These are phyloP conservation scores for Danio rerio DNA, from an alignment of 2,113 vertebrate genomes.

Conservation along the genomic window DNA sequence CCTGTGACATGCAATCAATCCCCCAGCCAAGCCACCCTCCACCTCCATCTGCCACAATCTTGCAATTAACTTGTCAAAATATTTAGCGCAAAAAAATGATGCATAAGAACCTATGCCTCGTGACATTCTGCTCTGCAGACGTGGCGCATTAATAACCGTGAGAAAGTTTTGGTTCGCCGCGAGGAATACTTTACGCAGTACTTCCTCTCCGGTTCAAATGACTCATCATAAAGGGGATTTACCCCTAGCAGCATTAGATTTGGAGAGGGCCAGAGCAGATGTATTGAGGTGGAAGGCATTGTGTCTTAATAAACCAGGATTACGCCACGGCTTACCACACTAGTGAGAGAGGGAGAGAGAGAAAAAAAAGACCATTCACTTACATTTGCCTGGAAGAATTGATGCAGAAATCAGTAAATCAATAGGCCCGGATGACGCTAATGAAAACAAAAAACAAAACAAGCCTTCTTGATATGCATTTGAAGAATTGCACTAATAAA, in stretches of 20 bases:
- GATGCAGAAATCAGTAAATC: slow-evolving; percentile 27
- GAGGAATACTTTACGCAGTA: slow-evolving; percentile 9
- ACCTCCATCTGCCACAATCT: slow-evolving; percentile 49
- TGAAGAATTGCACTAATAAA: slow-evolving; percentile 37
- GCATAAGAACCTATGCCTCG: slow-evolving; percentile 8
- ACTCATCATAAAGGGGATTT: slow-evolving; percentile 27
- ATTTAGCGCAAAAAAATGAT: slow-evolving; percentile 52
- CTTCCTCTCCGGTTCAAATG: slow-evolving; percentile 7
- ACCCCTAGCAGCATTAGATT: slow-evolving; percentile 1
- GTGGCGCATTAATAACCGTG: slow-evolving; percentile 15
- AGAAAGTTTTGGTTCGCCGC: slow-evolving; percentile 14
- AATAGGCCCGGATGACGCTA: slow-evolving; percentile 11
- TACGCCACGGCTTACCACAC: background rate
- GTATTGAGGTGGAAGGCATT: slow-evolving; percentile 20
- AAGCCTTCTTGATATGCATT: slow-evolving; percentile 23
- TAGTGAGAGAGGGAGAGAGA: background rate
- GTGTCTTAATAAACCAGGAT: slow-evolving; percentile 30
- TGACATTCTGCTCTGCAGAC: slow-evolving; percentile 17
- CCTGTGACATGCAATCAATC: slow-evolving; percentile 53
- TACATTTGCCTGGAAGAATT: slow-evolving; percentile 28
- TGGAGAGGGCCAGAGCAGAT: slow-evolving; percentile 16
- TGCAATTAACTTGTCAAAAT: slow-evolving; percentile 59
- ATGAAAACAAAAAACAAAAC: slow-evolving; percentile 37
- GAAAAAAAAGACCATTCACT: slow-evolving; percentile 25
- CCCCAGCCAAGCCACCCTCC: slow-evolving; percentile 29